Base-by-base conservation (phyloP, 1,140 invertebrate species). In the Onthophagus taurus region DNA sequence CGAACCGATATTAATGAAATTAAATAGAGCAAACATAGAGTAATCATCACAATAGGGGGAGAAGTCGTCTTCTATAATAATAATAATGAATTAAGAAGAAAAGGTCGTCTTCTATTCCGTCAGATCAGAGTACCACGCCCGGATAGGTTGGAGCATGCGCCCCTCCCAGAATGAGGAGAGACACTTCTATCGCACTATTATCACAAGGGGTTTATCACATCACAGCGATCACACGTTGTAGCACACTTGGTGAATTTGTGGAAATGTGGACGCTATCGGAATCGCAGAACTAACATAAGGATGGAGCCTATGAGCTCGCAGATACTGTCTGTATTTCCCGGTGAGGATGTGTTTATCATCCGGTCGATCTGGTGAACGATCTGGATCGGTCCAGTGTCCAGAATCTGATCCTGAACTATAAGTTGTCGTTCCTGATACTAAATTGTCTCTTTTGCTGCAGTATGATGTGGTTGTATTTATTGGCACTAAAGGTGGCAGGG, bases 221-320 rank as follows among this genome's bases (percentile, higher is more conserved):
- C 57, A 61, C 59, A 60, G 58, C 50, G 53, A 71, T 72, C 70
- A 72, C 65, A 72, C 71, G 55, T 72, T 72, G 53, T 72, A 72
- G 60, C 71, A 72, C 52, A 72, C 70, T 61, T 72, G 70, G 59
- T 70, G 69, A 54, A 70, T 67, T 57, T 71, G 67, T 26, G 69
- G 67, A 53, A 72, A 72, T 18, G 68, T 67, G 12, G 66, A 62
- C 17, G 65, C 64, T 31, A 64, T 47, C 26, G 63, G 60, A 48
- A 65, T 62, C n/a, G 60, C 58, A 31, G 60, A 62, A 48, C 63
- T 64, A 43, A 71, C 61, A 52, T 72, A 72, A 2, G 71, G 71
- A 60, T 72, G 71, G 55, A 72, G 64, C 51, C 71, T 60, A 54
- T 72, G 71, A 9, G 70, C 64, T 34, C 69, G 61, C 53, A 72